These are phyloP conservation scores for Zygaena filipendulae DNA, from an alignment of 2,888 invertebrate genomes.

Conservation along the genomic window DNA sequence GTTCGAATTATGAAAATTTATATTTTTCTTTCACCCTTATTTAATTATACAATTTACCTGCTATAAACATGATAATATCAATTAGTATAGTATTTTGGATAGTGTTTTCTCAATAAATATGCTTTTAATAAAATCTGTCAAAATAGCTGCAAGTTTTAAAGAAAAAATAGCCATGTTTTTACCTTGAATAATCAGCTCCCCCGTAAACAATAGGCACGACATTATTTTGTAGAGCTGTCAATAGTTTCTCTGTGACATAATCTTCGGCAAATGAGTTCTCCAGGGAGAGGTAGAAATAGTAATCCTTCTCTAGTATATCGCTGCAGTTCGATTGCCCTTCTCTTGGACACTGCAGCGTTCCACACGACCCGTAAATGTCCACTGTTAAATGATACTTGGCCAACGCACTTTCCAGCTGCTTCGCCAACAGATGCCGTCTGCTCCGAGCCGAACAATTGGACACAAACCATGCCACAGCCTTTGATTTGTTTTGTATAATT, in stretches of 20 bases:
- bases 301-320: conserved; percentile 56
- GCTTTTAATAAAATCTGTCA: background rate
- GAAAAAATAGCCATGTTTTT: no score
- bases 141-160: no score
- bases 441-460: conserved; percentile 40
- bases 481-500: conserved; percentile 35
- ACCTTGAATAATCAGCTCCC: conserved; percentile 71
- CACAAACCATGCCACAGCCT: conserved; percentile 55
- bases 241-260: conserved; percentile 69
- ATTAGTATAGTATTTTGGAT: no score
- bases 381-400: conserved; percentile 30
- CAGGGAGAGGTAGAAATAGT: conserved; percentile 78
- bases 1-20: no score
- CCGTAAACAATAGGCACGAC: conserved; percentile 76
- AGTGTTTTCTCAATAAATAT: no score
- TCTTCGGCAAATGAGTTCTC: conserved; percentile 77
- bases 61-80: no score
- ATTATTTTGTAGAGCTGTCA: conserved; percentile 66
- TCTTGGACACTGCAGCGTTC: conserved; percentile 33
- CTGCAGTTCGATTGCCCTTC: conserved; percentile 27
- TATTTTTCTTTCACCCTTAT: no score
- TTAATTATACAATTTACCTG: no score
- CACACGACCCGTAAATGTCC: conserved; percentile 68
- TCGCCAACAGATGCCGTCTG: conserved; percentile 28
- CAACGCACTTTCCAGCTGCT: conserved; percentile 28